Base-by-base conservation (phyloP, 2,797 vertebrate species). In the Arctocebus calabarensis region DNA sequence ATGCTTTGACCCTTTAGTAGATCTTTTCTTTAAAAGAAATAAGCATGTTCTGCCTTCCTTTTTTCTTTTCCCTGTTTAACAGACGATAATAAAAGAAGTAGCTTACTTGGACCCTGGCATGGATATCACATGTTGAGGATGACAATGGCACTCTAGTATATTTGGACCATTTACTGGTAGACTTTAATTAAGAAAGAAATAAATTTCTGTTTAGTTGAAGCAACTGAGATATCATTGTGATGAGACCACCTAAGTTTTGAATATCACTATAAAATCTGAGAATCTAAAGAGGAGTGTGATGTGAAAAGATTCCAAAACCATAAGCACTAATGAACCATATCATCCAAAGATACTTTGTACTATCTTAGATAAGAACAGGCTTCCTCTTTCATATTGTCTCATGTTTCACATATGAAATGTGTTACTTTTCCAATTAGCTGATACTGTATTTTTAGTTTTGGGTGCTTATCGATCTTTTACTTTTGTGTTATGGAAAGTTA, bases 361-460 rank as follows among this genome's bases (percentile, higher is more conserved):
- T 75, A 9, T 62, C 7, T 66, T 70, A 9, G 22, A 23, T 88
- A 73, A 66, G 17, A 73, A 68, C 4, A 34, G 4, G 7, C 3
- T 84, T 94, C 13, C 6, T 40, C 45, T 68, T 78, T 84, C 62
- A 64, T 64, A 84, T 70, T 77, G n/a, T 90, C 34, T 96, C 73
- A 79, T 88, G 23, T 52, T 94, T 96, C 78, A 45, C n/a, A 43
- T 88, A 48, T 52, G 34, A 94, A 81, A 81, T 74, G 2, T 66
- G 37, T 78, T 89, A 87, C 59, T 52, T 62, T 29, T 52, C 88
- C 3, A 19, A 1, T 84, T 88, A 40, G 43, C 20, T 84, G 19
- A 7, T 81, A 11, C 29, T 96, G 96, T 82, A 77, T 45, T 4
- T 97, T 96, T 79, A n/a, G 3, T 2, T 94, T 59, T 45, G 13